Base-by-base conservation (phyloP, 2,797 vertebrate genomes). In the Cottoperca gobio region DNA sequence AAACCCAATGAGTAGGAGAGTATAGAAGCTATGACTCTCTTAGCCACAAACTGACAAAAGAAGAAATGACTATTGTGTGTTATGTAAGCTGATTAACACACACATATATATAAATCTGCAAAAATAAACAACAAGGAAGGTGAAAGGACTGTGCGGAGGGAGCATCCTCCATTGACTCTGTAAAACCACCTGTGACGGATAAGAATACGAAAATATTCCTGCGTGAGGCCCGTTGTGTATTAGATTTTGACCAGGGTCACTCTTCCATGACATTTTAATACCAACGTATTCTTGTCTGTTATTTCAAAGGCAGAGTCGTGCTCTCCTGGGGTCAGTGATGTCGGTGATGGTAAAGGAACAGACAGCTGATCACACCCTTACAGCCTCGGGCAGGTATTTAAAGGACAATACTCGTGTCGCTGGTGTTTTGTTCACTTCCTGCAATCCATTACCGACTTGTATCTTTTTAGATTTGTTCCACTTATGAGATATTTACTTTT, bases 271-370 rank as follows among this genome's bases (percentile, higher is more conserved):
- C 39, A 75, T 80, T 73, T 82, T 26, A 70, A 24, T 31, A 43
- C 40, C 45, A 31, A 63, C 58, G 60, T 1, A 12, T 19, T 64
- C 3, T 39, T 19, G 0, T 42, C 5, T 33, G 1, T 65, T 23
- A 17, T 35, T 59, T 33, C 28, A 61, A 21, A 69, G 55, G 49
- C 50, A 10, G 43, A 39, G 43, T 28, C 10, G 1, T 42, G 52
- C 65, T 31, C 33, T 75, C 62, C 12, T 58, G 8, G 13, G 70
- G 83, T 79, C 76, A 63, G 59, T 64, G 67, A 75, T 69, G 3
- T 68, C 66, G 21, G 54, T 74, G 75, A 81, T 1, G 55, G 21
- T 69, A 62, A 45, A 73, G 61, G 45, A 70, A 26, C 43, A 62
- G 74, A 64, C 69, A 59, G 79, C 62, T 26, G 75, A 61, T 76